A percentile compares a stretch with the other conserved stretches of the same genome.
These are phyloP conservation scores for Cnemophilus loriae DNA, from an alignment of 2,113 vertebrate species.

Conservation along the genomic window DNA sequence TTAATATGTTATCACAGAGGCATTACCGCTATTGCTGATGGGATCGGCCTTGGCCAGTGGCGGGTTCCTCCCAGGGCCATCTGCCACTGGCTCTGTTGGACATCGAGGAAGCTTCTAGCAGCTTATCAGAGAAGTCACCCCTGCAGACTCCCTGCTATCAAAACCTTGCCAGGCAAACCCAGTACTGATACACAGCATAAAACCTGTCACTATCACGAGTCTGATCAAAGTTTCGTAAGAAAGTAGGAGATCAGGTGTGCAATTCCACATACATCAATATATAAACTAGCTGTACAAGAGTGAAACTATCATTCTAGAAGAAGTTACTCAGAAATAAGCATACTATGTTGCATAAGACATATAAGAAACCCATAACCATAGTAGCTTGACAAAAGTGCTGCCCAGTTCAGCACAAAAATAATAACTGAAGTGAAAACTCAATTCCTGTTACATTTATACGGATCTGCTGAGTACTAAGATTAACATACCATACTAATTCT, in stretches of 20 bases:
- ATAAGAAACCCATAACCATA: background rate
- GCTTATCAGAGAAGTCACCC: background rate
- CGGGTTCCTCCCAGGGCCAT: rapidly evolving
- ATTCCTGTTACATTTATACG: background rate
- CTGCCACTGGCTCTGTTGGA: background rate
- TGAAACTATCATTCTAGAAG: background rate
- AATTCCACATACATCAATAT: background rate
- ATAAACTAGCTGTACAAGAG: background rate
- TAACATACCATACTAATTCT: background rate
- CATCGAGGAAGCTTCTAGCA: background rate
- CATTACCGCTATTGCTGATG: background rate
- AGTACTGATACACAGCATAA: background rate
- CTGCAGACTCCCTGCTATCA: background rate
- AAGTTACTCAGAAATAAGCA: background rate
- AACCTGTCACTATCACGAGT: background rate
- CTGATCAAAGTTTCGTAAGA: background rate
- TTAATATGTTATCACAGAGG: rapidly evolving
- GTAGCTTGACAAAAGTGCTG: background rate
- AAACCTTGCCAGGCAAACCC: background rate
- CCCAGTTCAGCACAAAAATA: background rate
- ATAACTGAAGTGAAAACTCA: background rate
- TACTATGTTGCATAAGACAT: background rate
- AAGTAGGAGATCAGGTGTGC: background rate
- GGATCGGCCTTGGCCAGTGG: background rate
- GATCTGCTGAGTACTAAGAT: background rate